Evolutionary conservation across 2,113 vertebrate species (phyloP), one percentile per base, ranked within the genome.

Genomic region (Prochilodus magdalenae): DNA sequence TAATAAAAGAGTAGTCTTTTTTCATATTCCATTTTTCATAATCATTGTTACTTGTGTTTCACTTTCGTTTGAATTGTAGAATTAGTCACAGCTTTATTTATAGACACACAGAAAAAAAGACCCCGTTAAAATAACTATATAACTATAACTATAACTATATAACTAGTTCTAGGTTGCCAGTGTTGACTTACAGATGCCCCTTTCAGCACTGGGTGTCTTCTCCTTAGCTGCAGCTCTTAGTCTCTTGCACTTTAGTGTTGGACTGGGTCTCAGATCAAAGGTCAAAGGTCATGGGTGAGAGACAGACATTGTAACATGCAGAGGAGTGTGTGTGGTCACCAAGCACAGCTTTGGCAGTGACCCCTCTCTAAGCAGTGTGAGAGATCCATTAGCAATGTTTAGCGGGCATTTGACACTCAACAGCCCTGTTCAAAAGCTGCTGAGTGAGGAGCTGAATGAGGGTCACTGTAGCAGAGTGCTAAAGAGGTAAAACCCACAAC

Each of bases 321-420:
- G 36, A 33, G 20, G 44, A 72, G 67, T 26, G 44, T 26, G 44
- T 63, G 71, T 22, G 47, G 71, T 27, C 71, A 27, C 14, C 33
- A 63, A 65, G 57, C 5, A 14, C 15, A 63, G 47, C 70, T 47
- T 59, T 14, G 11, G 30, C 20, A 79, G 36, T 67, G 69, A 79
- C 33, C 26, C 18, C 13, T 51, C 14, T n/a, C 33, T 44, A 70
- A 70, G 66, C 66, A 70, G 36, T 36, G 11, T 11, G 20, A 27
- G 57, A 26, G 69, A 63, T 62, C 78, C 79, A 80, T 80, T 80
- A 73, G 59, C 29, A 5, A 26, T 51, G 36, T 65, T 80, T 73
- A 65, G 59, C 5, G 1, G 22, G 40, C n/a, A 60, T 73, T 73
- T 73, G 59, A 73, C 24, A 24, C 59, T 65, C 79, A 24, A 53